Evolutionary conservation across 1,140 invertebrate species (phyloP), one percentile per base, ranked within the genome.

Genomic region (Caenorhabditis inopinata): DNA sequence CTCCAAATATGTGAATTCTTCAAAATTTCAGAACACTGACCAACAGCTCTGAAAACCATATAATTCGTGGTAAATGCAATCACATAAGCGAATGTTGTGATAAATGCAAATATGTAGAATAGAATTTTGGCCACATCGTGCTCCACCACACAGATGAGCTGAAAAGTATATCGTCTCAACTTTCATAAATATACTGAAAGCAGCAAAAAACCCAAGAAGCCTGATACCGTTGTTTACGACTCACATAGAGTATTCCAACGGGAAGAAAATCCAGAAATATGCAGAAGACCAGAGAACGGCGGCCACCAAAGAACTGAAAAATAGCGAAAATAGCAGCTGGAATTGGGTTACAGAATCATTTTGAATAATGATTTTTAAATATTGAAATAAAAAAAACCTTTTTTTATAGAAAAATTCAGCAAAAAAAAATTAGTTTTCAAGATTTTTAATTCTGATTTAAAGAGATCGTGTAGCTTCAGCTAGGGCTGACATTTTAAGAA

Each of bases 31-130:
- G n/a, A 2, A 38, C 11, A 78, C 78, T 46, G 1, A 79, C 78
- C 79, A 32, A 86, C 85, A 29, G 85, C 82, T 45, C 84, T 47
- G 51, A 86, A 86, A 29, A 86, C 85, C 46, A 86, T 29, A 9
- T 75, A 80, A 35, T 86, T 86, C 1, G 83, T 80, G 5, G 85
- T 58, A 35, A 86, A 86, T 4, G 85, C 85, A 11, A 86, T 51
- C 9, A 86, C 42, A 47, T 86, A 84, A 23, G 85, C 85, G 6
- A 81, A 23, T 21, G 84, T 76, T 2, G 85, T 86, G 1, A 86
- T 74, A 27, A 80, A 58, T 1, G 85, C 85, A 74, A 85, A 86
- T 0, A 53, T 35, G 42, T 85, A 84, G 38, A 86, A 86, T 18
- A 86, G 77, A 47, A 78, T 76, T 76, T 81, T 32, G 45, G 75